These are phyloP conservation scores for Pardalotus punctatus DNA, from an alignment of 2,113 vertebrate species.

Conservation along the genomic window DNA sequence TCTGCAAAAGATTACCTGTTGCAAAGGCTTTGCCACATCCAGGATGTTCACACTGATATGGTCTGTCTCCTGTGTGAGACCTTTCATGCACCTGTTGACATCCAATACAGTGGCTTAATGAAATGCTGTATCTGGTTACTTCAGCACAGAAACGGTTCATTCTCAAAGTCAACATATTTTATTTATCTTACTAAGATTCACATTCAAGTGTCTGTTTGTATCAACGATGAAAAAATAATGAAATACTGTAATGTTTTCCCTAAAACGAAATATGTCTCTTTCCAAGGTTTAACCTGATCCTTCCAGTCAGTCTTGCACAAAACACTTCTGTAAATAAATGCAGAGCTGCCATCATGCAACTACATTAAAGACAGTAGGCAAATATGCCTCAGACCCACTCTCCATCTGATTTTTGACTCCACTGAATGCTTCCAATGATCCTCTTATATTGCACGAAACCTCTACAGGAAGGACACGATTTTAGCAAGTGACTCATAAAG, in stretches of 20 bases:
- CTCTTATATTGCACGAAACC: neutral
- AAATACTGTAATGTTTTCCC: neutral
- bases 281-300: neutral
- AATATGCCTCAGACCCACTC: neutral
- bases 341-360: neutral
- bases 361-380: neutral
- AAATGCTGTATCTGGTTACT: neutral
- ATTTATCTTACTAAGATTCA: neutral
- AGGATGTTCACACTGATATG: slow-evolving; percentile 90
- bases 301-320: neutral
- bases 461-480: neutral
- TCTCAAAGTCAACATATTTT: neutral
- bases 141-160: neutral
- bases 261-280: neutral
- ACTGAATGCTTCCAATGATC: neutral
- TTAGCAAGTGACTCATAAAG: neutral
- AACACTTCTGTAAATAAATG: neutral
- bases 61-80: slow-evolving; percentile 96
- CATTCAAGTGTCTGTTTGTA: neutral
- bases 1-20: slow-evolving; percentile 81
- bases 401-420: neutral
- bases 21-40: slow-evolving; percentile 98
- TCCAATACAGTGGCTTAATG: neutral
- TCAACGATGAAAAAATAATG: neutral
- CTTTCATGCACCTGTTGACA: slow-evolving; percentile 91